Conservation (phyloP, 2,888 invertebrate species). For the Exephanes ischioxanthus region DNA sequence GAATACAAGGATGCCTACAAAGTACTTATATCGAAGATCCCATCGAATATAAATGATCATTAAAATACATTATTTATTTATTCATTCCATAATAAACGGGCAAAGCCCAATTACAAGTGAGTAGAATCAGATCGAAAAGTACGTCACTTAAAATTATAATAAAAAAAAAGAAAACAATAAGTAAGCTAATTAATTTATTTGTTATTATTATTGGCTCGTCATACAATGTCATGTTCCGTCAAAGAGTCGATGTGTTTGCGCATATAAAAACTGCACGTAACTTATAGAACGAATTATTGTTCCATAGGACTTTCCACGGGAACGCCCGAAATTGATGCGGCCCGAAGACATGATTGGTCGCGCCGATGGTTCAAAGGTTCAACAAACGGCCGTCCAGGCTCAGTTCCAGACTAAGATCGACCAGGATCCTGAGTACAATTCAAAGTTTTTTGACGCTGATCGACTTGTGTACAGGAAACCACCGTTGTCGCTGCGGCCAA, state of each 20-base stretch:
- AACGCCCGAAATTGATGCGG: slow-evolving; percentile 83
- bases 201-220: neutral
- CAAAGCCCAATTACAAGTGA: too few relatives aligned
- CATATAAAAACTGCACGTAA: too few relatives aligned
- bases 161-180: too few relatives aligned
- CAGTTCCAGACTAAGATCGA: slow-evolving; percentile 81
- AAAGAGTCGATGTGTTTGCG: too few relatives aligned
- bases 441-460: slow-evolving; percentile 78
- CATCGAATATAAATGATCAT: neutral
- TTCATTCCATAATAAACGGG: too few relatives aligned
- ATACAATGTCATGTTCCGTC: too few relatives aligned
- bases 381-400: slow-evolving; percentile 68
- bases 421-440: slow-evolving; percentile 84
- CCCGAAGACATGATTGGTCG: slow-evolving; percentile 83
- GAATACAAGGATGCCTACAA: slow-evolving; percentile 83
- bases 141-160: too few relatives aligned
- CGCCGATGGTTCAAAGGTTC: slow-evolving; percentile 81
- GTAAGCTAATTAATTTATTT: too few relatives aligned
- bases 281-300: neutral
- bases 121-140: too few relatives aligned
- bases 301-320: slow-evolving; percentile 84
- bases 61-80: neutral
- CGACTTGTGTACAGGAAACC: slow-evolving; percentile 77
- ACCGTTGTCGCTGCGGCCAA: slow-evolving; percentile 74
- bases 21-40: slow-evolving; percentile 66